Conservation (phyloP, 1,140 invertebrate genomes). For the Scaptodrosophila lebanonensis region DNA sequence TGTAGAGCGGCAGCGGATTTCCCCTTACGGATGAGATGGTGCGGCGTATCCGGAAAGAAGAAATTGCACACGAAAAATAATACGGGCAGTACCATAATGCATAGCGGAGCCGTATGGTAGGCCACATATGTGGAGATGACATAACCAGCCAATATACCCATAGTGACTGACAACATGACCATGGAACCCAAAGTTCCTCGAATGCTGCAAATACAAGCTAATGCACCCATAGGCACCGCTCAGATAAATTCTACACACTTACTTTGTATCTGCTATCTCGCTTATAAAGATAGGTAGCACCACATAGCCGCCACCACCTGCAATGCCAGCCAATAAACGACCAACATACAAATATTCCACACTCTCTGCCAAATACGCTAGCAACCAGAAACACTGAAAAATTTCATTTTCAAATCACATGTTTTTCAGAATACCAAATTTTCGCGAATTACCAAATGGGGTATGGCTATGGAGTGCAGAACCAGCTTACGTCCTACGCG, state of each 20-base stretch:
- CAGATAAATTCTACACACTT: background rate
- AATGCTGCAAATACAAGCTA: constrained; percentile 78
- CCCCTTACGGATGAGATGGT: constrained; percentile 81
- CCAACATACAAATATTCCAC: constrained; percentile 66
- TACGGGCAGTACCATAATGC: constrained; percentile 82
- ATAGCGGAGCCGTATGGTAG: constrained; percentile 83
- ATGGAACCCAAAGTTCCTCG: constrained; percentile 88
- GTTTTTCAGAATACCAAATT: no score
- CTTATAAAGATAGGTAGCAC: constrained; percentile 58
- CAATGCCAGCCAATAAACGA: constrained; percentile 74
- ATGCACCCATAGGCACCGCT: background rate
- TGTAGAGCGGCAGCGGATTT: constrained; percentile 82
- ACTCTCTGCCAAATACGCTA: constrained; percentile 46
- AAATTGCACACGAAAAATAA: constrained; percentile 82
- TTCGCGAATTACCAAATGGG: constrained; percentile 49
- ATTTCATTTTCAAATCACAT: no score
- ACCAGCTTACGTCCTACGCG: constrained; percentile 57
- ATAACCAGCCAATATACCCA: constrained; percentile 88
- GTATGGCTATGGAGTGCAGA: constrained; percentile 35
- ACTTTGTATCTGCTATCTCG: constrained; percentile 67
- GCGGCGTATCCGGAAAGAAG: constrained; percentile 89
- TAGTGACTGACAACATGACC: constrained; percentile 88
- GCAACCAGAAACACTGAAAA: constrained; percentile 55
- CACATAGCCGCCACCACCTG: constrained; percentile 52
- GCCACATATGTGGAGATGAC: constrained; percentile 82